Evolutionary conservation across 1,140 invertebrate genomes (phyloP).

Genomic region (Papilio aristodemus): DNA sequence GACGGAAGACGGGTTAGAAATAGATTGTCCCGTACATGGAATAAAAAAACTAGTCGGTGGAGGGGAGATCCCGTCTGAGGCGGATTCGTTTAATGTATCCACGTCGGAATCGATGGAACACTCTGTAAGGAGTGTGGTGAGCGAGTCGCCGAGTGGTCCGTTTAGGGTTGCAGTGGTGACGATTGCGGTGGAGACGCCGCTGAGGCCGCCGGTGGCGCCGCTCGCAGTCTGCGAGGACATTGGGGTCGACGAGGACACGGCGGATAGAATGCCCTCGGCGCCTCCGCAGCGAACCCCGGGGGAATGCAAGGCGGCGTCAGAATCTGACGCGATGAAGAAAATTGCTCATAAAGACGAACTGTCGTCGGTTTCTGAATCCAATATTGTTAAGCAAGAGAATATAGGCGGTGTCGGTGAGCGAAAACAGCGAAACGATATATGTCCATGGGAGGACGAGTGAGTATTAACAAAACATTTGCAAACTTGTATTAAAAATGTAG

Average conservation of each 20-base stretch:
- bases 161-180: background rate
- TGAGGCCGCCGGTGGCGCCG: constrained; percentile 81
- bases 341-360: constrained; percentile 67
- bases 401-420: constrained; percentile 68
- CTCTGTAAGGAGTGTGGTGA: background rate
- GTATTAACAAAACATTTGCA: constrained; percentile 70
- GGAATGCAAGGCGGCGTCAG: constrained; percentile 55
- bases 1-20: constrained; percentile 15
- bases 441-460: constrained; percentile 95
- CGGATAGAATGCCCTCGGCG: constrained; percentile 73
- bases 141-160: constrained; percentile 1
- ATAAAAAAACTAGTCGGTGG: background rate
- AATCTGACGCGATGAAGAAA: constrained; percentile 58
- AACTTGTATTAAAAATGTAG: background rate
- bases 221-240: constrained; percentile 84
- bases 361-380: constrained; percentile 65
- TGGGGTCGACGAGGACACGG: constrained; percentile 82
- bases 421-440: constrained; percentile 87
- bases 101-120: constrained; percentile 8
- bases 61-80: background rate
- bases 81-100: background rate
- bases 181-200: constrained; percentile 40
- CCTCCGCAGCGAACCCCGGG: constrained; percentile 59
- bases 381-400: constrained; percentile 75
- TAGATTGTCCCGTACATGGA: constrained; percentile 4